Conservation (phyloP, 2,888 invertebrate genomes). For the Bombylius discolor region DNA sequence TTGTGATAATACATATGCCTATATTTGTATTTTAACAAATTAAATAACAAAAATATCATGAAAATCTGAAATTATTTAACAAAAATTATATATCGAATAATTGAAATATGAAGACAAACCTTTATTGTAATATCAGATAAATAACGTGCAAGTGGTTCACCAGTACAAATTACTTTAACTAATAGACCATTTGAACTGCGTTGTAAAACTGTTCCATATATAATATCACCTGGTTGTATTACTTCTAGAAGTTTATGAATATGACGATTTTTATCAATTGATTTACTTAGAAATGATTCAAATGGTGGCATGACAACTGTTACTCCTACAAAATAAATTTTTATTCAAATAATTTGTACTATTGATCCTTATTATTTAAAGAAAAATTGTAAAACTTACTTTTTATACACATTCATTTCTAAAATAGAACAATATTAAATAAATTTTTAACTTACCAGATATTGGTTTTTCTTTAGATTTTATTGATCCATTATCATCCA, state of each 20-base stretch:
- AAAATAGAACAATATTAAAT: neutral
- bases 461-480: slow-evolving; percentile 16
- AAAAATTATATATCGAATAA: too few species aligned
- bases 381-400: too few species aligned
- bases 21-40: too few species aligned
- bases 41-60: too few species aligned
- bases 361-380: too few species aligned
- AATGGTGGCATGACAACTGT: slow-evolving; percentile 61
- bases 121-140: slow-evolving; percentile 78
- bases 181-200: slow-evolving; percentile 59
- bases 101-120: slow-evolving; percentile 38
- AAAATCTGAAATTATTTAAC: too few species aligned
- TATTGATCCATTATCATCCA: slow-evolving; percentile 35
- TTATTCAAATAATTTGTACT: neutral
- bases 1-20: slow-evolving; percentile 16
- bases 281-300: slow-evolving; percentile 58
- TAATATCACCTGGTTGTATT: slow-evolving; percentile 62
- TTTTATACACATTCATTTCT: neutral
- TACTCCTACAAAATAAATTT: neutral
- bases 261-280: slow-evolving; percentile 63
- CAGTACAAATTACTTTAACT: slow-evolving; percentile 73
- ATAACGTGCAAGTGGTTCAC: slow-evolving; percentile 63
- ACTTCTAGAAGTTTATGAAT: slow-evolving; percentile 59
- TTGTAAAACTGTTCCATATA: slow-evolving; percentile 65
- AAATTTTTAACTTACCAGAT: slow-evolving; percentile 1